These are phyloP conservation scores for Gasteruption jaculator DNA, from an alignment of 2,888 invertebrate species.

Conservation along the genomic window DNA sequence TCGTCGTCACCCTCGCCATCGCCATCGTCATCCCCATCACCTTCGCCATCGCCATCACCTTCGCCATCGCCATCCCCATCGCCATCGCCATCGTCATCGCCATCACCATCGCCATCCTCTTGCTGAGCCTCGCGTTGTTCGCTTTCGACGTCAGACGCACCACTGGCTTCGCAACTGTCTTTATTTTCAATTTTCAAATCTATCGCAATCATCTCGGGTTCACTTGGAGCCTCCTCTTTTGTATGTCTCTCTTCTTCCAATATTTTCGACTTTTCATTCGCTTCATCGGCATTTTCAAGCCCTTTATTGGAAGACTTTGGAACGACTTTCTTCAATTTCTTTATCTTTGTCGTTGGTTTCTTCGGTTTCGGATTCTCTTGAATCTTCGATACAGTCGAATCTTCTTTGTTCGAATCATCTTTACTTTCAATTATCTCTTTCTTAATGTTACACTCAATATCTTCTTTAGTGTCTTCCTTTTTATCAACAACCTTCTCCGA, in stretches of 20 bases:
- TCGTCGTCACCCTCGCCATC: slow-evolving; percentile 17
- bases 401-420: slow-evolving; percentile 27
- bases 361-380: slow-evolving; percentile 33
- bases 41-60: slow-evolving; percentile 22
- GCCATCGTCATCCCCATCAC: slow-evolving; percentile 15
- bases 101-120: slow-evolving; percentile 22
- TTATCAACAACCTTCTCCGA: slow-evolving; percentile 28
- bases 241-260: slow-evolving; percentile 28
- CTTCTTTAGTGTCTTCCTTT: slow-evolving; percentile 27
- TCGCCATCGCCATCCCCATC: slow-evolving; percentile 24
- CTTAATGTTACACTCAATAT: slow-evolving; percentile 34
- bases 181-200: slow-evolving; percentile 36
- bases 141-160: slow-evolving; percentile 15
- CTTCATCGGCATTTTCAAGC: slow-evolving; percentile 31
- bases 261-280: slow-evolving; percentile 33
- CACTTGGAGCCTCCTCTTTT: too few species aligned
- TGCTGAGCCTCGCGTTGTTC: slow-evolving; percentile 13
- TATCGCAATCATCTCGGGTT: slow-evolving; percentile 27
- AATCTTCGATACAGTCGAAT: slow-evolving; percentile 20
- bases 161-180: slow-evolving; percentile 23
- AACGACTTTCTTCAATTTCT: slow-evolving; percentile 28
- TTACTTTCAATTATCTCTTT: slow-evolving; percentile 40
- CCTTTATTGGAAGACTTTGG: slow-evolving; percentile 21
- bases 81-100: slow-evolving; percentile 14
- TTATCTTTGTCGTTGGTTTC: slow-evolving; percentile 30